Evolutionary conservation across 2,113 vertebrate species (phyloP), one percentile per base, ranked within the genome.

Genomic region (Cololabis saira): DNA sequence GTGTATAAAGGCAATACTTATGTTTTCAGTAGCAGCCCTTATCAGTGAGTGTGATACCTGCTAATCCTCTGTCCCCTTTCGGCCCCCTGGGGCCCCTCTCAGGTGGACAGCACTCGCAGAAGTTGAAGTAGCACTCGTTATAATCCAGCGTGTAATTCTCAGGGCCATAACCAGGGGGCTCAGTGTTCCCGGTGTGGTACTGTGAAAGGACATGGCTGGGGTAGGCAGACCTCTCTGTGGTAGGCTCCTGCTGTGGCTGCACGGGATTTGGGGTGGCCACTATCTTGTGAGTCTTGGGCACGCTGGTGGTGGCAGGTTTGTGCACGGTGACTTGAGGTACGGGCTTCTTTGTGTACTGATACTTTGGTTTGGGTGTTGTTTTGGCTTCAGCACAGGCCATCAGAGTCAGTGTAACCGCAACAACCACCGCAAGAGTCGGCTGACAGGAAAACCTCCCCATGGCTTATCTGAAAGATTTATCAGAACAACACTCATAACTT

Each of bases 41-140:
- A 51, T 62, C 10, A 19, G 3, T 59, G 14, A 48, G 16, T 60
- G 0, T 43, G 47, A 1, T 95, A 98, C 97, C 97, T 95, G 90
- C 75, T 17, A 89, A 68, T 47, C 97, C 97, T 22, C 57, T 87
- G 0, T 93, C 89, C 44, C 96, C 97, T 0, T 89, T 93, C n/a
- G 90, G 89, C 24, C 96, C 97, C 58, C 81, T 93, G 27, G 91
- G 92, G 0, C 95, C 96, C 11, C 43, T 52, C 4, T 88, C 57
- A 1, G 94, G 88, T 0, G 93, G 91, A 80, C 97, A 99, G 83
- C 97, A 99, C 45, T 95, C 96, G 45, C 97, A 99, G 84, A 97
- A 96, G 77, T 99, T 98, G 84, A 95, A 94, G 90, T 96, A 95
- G 83, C 96, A 97, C 72, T 96, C 95, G 0, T 90, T 93, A 0